Evolutionary conservation across 1,140 invertebrate species (phyloP).

Genomic region (Polypedilum vanderplanki): DNA sequence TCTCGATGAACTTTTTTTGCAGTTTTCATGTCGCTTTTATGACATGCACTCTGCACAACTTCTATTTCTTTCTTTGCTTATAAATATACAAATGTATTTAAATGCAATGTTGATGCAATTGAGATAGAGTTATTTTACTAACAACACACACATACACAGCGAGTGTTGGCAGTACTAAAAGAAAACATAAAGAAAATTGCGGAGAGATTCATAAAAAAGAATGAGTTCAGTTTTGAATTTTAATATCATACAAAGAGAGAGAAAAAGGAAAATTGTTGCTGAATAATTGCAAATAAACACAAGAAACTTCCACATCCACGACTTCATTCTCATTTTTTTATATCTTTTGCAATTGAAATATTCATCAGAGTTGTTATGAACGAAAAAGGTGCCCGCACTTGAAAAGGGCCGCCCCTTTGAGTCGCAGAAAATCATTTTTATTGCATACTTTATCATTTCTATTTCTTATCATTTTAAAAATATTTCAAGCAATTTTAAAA

Average conservation of each 20-base stretch:
- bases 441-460: no score
- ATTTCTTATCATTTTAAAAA: no score
- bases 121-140: slow-evolving; percentile 13
- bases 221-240: no score
- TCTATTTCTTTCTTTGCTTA: neutral
- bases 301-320: neutral
- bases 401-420: no score
- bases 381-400: no score
- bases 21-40: slow-evolving; percentile 4
- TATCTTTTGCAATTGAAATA: no score
- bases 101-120: slow-evolving; percentile 17
- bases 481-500: no score
- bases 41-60: neutral
- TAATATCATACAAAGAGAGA: no score
- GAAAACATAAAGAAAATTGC: slow-evolving; percentile 13
- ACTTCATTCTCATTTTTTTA: no score
- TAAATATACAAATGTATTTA: slow-evolving; percentile 15
- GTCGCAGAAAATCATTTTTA: no score
- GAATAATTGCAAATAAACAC: neutral
- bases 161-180: neutral
- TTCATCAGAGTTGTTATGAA: no score
- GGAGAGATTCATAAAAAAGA: slow-evolving; percentile 12
- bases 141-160: neutral
- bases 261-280: neutral
- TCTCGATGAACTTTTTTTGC: neutral